Conservation (phyloP, 2,888 invertebrate species). For the Nemotelus nigrinus region DNA sequence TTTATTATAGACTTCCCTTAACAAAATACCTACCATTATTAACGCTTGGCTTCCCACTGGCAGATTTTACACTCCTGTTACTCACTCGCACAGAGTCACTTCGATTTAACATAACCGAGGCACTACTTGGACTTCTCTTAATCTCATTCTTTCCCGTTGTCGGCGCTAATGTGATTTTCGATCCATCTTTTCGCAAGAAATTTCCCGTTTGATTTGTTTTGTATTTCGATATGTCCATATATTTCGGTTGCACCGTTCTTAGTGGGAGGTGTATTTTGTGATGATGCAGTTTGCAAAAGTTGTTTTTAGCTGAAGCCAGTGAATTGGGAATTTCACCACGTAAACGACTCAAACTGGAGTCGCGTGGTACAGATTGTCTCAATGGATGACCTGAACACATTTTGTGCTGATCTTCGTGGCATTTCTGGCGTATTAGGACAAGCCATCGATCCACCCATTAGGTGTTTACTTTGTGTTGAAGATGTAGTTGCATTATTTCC, state of each 20-base stretch:
- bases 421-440: conserved; percentile 71
- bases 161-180: conserved; percentile 62
- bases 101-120: conserved; percentile 61
- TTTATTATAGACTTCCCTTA: too few species aligned
- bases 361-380: conserved; percentile 64
- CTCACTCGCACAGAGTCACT: conserved; percentile 61
- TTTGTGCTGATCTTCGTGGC: conserved; percentile 63
- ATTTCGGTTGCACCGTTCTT: conserved; percentile 64
- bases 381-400: conserved; percentile 55
- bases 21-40: conserved; percentile 12
- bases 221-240: conserved; percentile 73
- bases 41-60: conserved; percentile 49
- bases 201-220: conserved; percentile 66
- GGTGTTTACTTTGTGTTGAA: conserved; percentile 22
- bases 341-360: conserved; percentile 63
- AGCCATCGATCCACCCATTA: conserved; percentile 59
- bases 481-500: conserved; percentile 50
- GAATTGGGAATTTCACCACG: conserved; percentile 63
- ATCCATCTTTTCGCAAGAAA: conserved; percentile 69
- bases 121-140: conserved; percentile 63
- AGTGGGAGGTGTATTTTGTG: conserved; percentile 48
- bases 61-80: conserved; percentile 62
- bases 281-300: conserved; percentile 60
- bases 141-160: conserved; percentile 53
- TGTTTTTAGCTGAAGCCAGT: conserved; percentile 64